Conservation (phyloP, 2,888 invertebrate species). For the Lithophane socia region DNA sequence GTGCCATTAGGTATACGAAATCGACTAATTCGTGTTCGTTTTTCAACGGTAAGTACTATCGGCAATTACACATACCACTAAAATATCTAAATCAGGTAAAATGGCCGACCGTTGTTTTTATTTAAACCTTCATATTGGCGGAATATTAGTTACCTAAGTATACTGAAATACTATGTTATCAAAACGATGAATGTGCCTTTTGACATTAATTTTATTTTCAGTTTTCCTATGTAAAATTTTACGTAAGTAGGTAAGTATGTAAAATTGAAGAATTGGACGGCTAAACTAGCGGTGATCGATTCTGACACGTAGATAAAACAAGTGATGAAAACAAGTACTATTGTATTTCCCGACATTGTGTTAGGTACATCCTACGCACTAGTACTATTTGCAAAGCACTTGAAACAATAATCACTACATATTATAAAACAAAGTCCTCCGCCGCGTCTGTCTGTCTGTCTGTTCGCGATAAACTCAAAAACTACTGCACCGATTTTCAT, state of each 20-base stretch:
- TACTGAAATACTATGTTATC: background rate
- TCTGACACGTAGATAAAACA: background rate
- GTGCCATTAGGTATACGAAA: slow-evolving; percentile 24
- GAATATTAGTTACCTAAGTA: background rate
- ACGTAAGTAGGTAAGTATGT: background rate
- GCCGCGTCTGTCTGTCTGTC: no score
- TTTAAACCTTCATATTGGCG: background rate
- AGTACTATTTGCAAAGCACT: background rate
- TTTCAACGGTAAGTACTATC: background rate
- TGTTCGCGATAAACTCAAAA: no score
- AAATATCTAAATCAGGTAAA: background rate
- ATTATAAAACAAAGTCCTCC: no score
- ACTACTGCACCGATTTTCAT: no score
- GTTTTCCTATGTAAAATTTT: background rate
- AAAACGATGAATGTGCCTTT: background rate
- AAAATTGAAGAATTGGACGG: background rate
- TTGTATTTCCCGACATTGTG: background rate
- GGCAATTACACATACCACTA: slow-evolving; percentile 24
- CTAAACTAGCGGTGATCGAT: background rate
- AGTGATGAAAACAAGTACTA: no score
- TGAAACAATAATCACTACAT: background rate
- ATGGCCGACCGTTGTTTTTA: background rate
- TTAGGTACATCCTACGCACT: background rate
- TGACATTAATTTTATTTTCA: background rate
- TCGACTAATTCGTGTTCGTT: slow-evolving; percentile 12